phyloP scores from a whole-genome alignment of 2,113 vertebrate species.

The Actinemys pallida region DNA sequence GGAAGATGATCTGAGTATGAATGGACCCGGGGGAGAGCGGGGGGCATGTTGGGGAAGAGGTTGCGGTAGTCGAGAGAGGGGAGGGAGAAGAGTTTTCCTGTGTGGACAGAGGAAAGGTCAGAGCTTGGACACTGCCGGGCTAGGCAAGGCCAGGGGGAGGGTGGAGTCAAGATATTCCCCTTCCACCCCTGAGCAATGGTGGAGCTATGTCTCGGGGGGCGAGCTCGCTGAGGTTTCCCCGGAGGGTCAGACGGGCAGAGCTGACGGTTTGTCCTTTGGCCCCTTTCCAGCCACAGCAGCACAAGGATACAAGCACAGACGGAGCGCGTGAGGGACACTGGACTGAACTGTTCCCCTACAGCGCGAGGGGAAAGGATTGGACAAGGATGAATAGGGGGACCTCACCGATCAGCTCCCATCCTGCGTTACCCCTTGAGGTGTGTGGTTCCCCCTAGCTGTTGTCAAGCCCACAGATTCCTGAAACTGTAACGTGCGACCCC shows the following conservation, averaged over 20 bases:
- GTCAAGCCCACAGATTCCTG: background rate
- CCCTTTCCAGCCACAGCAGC: conserved; percentile 41
- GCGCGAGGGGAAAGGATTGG: background rate
- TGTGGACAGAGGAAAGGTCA: background rate
- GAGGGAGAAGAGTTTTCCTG: too few relatives aligned
- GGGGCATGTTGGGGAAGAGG: background rate
- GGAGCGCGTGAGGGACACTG: background rate
- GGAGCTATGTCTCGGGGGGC: background rate
- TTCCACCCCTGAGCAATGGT: background rate
- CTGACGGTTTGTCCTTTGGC: background rate
- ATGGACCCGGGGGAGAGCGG: background rate
- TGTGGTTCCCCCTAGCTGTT: background rate
- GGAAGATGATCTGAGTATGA: background rate
- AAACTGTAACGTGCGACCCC: background rate
- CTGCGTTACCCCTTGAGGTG: background rate
- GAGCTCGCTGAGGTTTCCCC: background rate
- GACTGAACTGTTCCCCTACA: background rate
- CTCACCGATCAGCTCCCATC: background rate
- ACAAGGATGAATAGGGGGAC: background rate
- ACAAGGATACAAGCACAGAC: conserved; percentile 12
- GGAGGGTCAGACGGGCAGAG: background rate
- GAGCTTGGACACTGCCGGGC: background rate
- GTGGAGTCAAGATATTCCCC: background rate
- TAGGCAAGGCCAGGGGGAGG: background rate
- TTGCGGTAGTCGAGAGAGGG: background rate